Evolutionary conservation across 2,888 invertebrate genomes (phyloP), one percentile per base, ranked within the genome.

Genomic region (Chrysolina haemoptera): DNA sequence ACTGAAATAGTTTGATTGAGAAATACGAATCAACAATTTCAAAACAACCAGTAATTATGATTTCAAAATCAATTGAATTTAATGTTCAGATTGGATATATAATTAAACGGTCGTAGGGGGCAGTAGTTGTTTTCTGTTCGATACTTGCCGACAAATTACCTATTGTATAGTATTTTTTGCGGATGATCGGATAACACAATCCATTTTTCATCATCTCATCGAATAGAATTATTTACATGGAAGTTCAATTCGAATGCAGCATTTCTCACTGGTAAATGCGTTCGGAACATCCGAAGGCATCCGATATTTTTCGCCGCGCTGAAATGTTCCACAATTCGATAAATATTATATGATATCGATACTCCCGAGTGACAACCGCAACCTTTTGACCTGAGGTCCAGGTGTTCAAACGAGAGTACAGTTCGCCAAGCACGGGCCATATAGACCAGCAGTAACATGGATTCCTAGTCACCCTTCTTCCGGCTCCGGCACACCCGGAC

Each of bases 391-490:
- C 59, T 59, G n/a, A 41, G 53, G 41, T 70, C 78, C 78, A 78
- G 78, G 78, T 78, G 78, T 75, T 76, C 64, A 55, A 65, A 62
- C 65, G 50, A 70, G 68, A 71, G 78, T 78, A 76, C 71, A 75
- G 75, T 75, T 74, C 76, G 68, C 62, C 55, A 55, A 63, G 68
- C 77, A 75, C 71, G 74, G 71, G 73, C 67, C 71, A 68, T 64
- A 41, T 65, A 68, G 35, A 35, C 35, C 69, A 72, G 76, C 75
- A 77, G 79, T 78, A 76, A 74, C 83, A 81, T 81, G 81, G 84
- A 84, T 85, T 85, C 84, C 82, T 82, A 81, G 81, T 82, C 82
- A 81, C 84, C 85, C 85, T 83, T 84, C 83, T 86, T 86, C 79
- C 81, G 84, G 27, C 27, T 3, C 27, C 27, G 35, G 85, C 82